Base-by-base conservation (phyloP, 1,140 invertebrate genomes). In the Bursaphelenchus mucronatus region DNA sequence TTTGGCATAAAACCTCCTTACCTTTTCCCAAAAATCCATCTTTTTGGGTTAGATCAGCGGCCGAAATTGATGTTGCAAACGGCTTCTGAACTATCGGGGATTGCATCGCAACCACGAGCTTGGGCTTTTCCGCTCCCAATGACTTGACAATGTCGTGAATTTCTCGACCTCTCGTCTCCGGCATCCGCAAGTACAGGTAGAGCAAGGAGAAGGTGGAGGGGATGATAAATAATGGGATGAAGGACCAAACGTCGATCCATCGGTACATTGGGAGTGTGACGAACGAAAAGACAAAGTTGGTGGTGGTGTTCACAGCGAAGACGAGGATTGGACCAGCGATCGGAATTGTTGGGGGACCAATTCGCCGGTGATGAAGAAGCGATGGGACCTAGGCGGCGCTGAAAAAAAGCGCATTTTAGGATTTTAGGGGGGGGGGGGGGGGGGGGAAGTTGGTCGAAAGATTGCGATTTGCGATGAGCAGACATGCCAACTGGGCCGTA, bases 251-350 rank as follows among this genome's bases (percentile, higher is more conserved):
- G 44, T 67, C 63, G 21, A 76, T 68, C 8, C 57, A 47, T 13
- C 66, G 43, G 47, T 76, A 76, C 10, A 73, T 41, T 5, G 75
- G 75, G 11, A 79, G 49, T 8, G 75, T 79, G 30, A 71, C 43
- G 43, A 79, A 76, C 6, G 64, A 64, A 11, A 79, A 58, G 17
- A 67, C 46, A 52, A 76, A 79, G 41, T 74, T 79, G 41, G 68
- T 68, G 4, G 70, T 61, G 8, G 75, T 76, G 63, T 76, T 76
- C 9, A 75, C 43, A 10, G 30, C 63, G 59, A 76, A 79, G 7
- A 79, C 75, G 13, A 76, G 73, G 76, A 79, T 49, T 76, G 75
- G 30, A 79, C 74, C n/a, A 79, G 59, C 4, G 75, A 76, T 19
- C 75, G 74, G 40, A 63, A 76, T 5, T 64, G 43, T 61, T 76